Base-by-base conservation (phyloP, 53 echinoderm and acorn worm genomes). In the Echinometra lucunter region DNA sequence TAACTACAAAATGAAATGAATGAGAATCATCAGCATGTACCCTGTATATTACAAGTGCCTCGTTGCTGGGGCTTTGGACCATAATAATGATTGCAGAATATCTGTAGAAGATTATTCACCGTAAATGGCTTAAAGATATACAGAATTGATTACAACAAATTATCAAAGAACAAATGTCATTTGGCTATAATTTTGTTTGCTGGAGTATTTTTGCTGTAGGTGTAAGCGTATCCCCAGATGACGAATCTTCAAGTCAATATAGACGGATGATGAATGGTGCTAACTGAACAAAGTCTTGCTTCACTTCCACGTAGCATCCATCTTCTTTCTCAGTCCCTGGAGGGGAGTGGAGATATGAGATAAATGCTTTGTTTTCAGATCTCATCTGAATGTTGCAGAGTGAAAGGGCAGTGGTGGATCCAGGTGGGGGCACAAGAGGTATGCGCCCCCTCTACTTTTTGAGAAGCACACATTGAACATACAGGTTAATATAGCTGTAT, bases 241-340 rank as follows among this genome's bases (percentile, higher is more conserved):
- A 85, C 30, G 85, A 85, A 47, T 85, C 28, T 85, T 85, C 47
- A 47, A 85, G 85, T 85, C 85, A 85, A 85, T 85, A 82, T 82
- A 44, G 15, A 28, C 28, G 85, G 2, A 11, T 85, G 85, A 85
- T 85, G 85, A 85, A 85, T 85, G 85, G 49, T 45, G 49, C 85
- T n/a, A n/a, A 10, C 12, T 49, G 49, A 49, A 85, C 85, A 85
- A 85, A 49, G 85, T 85, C 37, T 28, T 85, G 45, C 85, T 30
- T 85, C 85, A 28, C 85, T 13, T 85, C 85, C 85, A n/a, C 25
- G 2, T 81, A 9, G 2, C 85, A 85, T 85, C 85, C 49, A 85
- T 85, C 85, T 85, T 85, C 85, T 27, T 45, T 85, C 81, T 81
- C 47, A 17, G 12, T 85, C 28, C n/a, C 47, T 49, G n/a, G 85